A percentile compares a stretch with the other conserved stretches of the same genome.
Conservation (phyloP, 2,797 vertebrate genomes). For the Takifugu rubripes region DNA sequence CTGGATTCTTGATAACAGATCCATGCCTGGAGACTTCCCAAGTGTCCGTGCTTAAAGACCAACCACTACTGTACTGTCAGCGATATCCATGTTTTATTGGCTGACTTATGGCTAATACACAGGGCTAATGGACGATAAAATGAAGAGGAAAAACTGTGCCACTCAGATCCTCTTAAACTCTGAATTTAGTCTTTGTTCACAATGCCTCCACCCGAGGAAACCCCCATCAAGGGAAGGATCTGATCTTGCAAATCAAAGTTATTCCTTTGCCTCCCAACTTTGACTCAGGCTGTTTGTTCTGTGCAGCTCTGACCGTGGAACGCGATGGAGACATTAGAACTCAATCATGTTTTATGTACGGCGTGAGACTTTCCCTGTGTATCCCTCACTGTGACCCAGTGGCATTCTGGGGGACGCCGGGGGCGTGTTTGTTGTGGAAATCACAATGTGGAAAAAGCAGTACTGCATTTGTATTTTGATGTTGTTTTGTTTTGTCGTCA, state of each 20-base stretch:
- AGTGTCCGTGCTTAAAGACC: too few relatives aligned
- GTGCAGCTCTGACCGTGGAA: slow-evolving; percentile 32
- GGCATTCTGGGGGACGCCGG: slow-evolving; percentile 19
- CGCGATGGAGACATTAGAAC: slow-evolving; percentile 29
- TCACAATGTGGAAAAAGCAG: slow-evolving; percentile 37
- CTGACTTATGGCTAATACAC: too few relatives aligned
- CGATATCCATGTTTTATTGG: too few relatives aligned
- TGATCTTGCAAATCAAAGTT: slow-evolving; percentile 24
- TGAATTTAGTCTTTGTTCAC: slow-evolving; percentile 1
- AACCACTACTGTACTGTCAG: too few relatives aligned
- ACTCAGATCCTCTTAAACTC: neutral
- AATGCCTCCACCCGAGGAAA: neutral
- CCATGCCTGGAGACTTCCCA: too few relatives aligned
- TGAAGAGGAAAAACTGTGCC: too few relatives aligned
- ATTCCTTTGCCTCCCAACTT: slow-evolving; percentile 41
- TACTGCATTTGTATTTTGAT: slow-evolving; percentile 56
- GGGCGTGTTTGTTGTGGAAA: slow-evolving; percentile 65
- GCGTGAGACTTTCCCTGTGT: slow-evolving; percentile 22
- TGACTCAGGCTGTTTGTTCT: slow-evolving; percentile 52
- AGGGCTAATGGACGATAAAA: too few relatives aligned
- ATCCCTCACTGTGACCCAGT: slow-evolving; percentile 35
- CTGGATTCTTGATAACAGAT: too few relatives aligned
- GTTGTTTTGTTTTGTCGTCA: slow-evolving; percentile 41
- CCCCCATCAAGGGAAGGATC: slow-evolving; percentile 12
- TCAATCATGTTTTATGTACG: slow-evolving; percentile 22